A percentile compares a stretch with the other conserved stretches of the same genome.
Conservation (phyloP, 2,888 invertebrate species). For the Protodeltote pygarga region DNA sequence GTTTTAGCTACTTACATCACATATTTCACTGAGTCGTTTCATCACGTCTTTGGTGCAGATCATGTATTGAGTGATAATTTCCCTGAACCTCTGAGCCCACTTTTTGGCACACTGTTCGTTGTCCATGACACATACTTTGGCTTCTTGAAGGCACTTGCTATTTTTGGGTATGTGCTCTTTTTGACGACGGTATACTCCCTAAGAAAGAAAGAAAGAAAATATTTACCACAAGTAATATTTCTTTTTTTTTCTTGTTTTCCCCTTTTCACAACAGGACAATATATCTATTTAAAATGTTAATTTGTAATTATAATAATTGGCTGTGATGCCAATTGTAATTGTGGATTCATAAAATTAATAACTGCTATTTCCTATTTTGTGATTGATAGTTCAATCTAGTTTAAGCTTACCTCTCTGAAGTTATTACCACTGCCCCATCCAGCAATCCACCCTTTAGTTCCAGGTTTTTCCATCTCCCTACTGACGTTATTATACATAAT, state of each 20-base stretch:
- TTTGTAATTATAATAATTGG: too few relatives aligned
- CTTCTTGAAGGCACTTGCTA: conserved; percentile 76
- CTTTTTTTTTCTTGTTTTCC: too few relatives aligned
- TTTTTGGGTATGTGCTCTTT: conserved; percentile 66
- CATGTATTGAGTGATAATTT: conserved; percentile 79
- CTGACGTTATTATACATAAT: conserved; percentile 77
- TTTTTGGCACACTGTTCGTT: conserved; percentile 80
- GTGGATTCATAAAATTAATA: too few relatives aligned
- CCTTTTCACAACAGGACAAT: too few relatives aligned
- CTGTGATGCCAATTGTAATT: too few relatives aligned
- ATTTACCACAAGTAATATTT: too few relatives aligned
- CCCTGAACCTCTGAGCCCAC: conserved; percentile 77
- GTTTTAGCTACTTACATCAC: conserved; percentile 65
- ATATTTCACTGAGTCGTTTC: conserved; percentile 76
- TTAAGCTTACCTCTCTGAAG: conserved; percentile 73
- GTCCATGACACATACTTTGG: conserved; percentile 81
- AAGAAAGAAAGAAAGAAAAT: not conserved
- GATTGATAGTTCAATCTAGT: too few relatives aligned
- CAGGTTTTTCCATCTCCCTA: conserved; percentile 75
- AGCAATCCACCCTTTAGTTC: conserved; percentile 76
- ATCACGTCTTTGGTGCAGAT: conserved; percentile 81
- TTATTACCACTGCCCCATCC: conserved; percentile 82
- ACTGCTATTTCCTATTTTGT: too few relatives aligned
- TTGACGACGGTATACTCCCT: conserved; percentile 79
- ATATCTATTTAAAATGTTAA: too few relatives aligned